Percentiles rank a stretch among this genome's conserved stretches.
These are phyloP conservation scores for Paradoxurus hermaphroditus DNA, from an alignment of 2,113 vertebrate genomes.

Conservation along the genomic window DNA sequence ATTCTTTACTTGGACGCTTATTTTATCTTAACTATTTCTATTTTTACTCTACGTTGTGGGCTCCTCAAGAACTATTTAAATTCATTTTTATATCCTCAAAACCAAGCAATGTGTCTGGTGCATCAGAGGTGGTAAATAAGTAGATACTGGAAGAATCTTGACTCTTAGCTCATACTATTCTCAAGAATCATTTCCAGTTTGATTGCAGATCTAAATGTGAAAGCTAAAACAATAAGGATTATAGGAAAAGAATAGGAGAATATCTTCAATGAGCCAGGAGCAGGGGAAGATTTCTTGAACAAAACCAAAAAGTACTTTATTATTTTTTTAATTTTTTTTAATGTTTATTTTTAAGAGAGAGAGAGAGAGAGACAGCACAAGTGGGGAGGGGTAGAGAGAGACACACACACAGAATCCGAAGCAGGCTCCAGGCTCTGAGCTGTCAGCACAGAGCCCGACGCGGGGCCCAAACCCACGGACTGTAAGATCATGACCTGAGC, in stretches of 20 bases:
- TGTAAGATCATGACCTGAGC: too few species aligned
- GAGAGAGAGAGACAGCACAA: too few species aligned
- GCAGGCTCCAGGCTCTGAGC: too few species aligned
- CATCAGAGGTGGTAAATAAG: neutral
- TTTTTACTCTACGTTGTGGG: neutral
- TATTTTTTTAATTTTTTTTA: too few species aligned
- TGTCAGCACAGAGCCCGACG: too few species aligned
- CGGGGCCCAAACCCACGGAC: too few species aligned
- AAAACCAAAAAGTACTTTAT: too few species aligned
- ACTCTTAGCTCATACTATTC: neutral
- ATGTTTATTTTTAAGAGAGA: too few species aligned
- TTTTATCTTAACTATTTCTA: conserved; percentile 21
- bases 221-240: neutral
- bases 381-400: too few species aligned
- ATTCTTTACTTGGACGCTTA: neutral
- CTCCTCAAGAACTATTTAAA: neutral
- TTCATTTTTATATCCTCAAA: neutral
- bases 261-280: neutral
- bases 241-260: neutral
- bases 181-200: neutral
- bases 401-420: too few species aligned
- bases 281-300: neutral
- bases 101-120: neutral
- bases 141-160: neutral
- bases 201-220: neutral